Evolutionary conservation across 2,888 invertebrate species (phyloP), one percentile per base, ranked within the genome.

Genomic region (Rhingia campestris): DNA sequence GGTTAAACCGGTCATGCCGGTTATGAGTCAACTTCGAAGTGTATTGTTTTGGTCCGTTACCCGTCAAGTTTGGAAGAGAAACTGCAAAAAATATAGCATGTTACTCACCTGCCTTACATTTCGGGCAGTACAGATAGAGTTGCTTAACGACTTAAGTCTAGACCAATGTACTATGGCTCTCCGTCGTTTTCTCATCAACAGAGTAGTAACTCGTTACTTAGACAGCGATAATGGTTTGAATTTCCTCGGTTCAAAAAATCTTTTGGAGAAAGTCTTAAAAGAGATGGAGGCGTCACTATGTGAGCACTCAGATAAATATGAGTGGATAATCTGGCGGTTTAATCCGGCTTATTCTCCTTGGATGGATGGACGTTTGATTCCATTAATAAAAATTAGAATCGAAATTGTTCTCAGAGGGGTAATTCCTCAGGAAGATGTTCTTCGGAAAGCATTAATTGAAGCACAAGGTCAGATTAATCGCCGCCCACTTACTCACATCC

Each of bases 71-170:
- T n/a, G n/a, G n/a, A n/a, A 45, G 54, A 39, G 43, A 53, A 2
- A 45, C 72, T 2, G 54, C 22, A 0, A 72, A 72, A 6, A 64
- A 7, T 73, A 63, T 22, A 63, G 63, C 0, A 72, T 73, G 53
- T 54, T 73, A 14, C 63, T 73, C 10, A 73, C 45, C n/a, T 54
- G 72, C 4, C 6, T 61, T n/a, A n/a, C n/a, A n/a, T n/a, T n/a
- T n/a, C n/a, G n/a, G n/a, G n/a, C n/a, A n/a, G n/a, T 35, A 63
- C 61, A 61, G 0, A 72, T 72, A 9, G 61, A 72, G n/a, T 7
- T 73, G 4, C 37, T 61, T 9, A 51, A 64, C 14, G 64, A 64
- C 37, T 37, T 66, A 0, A 63, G 43, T 12, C 14, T 58, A 37
- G 66, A 75, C 43, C 51, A 67, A n/a, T 66, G 66, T 6, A n/a